Evolutionary conservation across 2,888 invertebrate species (phyloP), one percentile per base, ranked within the genome.

Genomic region (Lingula anatina): DNA sequence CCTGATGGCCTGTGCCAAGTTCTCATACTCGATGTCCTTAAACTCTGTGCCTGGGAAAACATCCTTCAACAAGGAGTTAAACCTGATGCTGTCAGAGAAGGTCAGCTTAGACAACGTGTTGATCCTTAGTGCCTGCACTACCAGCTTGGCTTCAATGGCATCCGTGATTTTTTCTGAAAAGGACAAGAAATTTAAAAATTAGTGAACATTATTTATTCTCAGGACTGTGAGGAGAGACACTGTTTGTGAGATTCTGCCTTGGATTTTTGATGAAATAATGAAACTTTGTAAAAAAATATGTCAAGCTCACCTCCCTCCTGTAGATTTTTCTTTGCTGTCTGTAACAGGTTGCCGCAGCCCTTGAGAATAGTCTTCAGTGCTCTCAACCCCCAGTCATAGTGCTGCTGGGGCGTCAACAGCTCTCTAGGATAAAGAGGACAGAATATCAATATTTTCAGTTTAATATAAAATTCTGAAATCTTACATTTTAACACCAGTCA

Each of bases 361-460:
- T 86, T 84, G 15, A 99, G 83, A 3, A 95, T 89, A 0, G 95
- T 95, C 79, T 95, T 94, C 55, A 99, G 81, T 2, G 97, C 94
- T 51, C 99, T 83, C 50, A 99, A 80, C 1, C 99, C 97, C 97
- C 97, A 99, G 78, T 99, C 99, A 78, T 99, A 99, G 77, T 99
- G 99, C 42, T 92, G 89, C 72, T 96, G 93, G 23, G 84, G 85
- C 35, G 92, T 90, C 46, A 99, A 78, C 57, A 96, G 81, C 71
- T 90, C 88, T 56, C 88, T 88, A 68, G 0, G 69, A 59, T 44
- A 53, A 59, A 52, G 52, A 9, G n/a, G 20, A 42, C 2, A 25
- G 24, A 46, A 4, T 15, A 2, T 7, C 7, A 9, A 7, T 15
- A 31, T 31, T 12, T 15, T 12, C 9, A 15, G 9, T 9, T 31